These are phyloP conservation scores for Lanistes nyassanus DNA, from an alignment of 1,140 invertebrate species.

Conservation along the genomic window DNA sequence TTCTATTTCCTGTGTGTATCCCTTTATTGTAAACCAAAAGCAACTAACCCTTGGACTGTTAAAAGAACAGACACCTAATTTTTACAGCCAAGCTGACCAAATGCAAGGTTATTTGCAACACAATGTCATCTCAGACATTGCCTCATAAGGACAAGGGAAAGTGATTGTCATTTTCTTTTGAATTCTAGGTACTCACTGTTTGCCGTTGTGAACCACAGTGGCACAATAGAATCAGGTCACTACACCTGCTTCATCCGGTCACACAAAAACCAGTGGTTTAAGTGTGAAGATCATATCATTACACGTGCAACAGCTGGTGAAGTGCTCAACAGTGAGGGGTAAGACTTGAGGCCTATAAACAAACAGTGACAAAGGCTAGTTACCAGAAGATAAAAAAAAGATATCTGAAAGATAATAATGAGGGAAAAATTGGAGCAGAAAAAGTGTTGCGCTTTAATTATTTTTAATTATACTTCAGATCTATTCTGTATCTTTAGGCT, in stretches of 20 bases:
- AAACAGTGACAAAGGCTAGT: no score
- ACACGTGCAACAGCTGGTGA: constrained; percentile 86
- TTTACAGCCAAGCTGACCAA: no score
- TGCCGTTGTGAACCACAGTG: constrained; percentile 96
- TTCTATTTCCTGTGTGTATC: not conserved
- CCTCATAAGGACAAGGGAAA: no score
- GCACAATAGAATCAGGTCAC: constrained; percentile 92
- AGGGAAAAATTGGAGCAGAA: no score
- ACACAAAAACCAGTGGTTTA: constrained; percentile 92
- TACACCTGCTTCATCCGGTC: constrained; percentile 95
- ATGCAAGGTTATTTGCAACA: not conserved
- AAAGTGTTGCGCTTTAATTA: no score
- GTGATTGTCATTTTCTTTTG: not conserved
- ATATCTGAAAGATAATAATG: no score
- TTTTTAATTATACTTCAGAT: no score
- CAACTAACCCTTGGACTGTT: no score
- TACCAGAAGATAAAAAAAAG: no score
- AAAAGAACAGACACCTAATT: no score
- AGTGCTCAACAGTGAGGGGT: constrained; percentile 95
- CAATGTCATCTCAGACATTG: not conserved
- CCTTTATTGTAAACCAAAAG: not conserved
- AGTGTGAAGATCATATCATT: constrained; percentile 96
- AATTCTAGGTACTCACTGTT: constrained; percentile 89
- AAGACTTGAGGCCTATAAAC: constrained; percentile 59
- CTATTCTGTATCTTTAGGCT: no score